These are phyloP conservation scores for Perca fluviatilis DNA, from an alignment of 2,113 vertebrate genomes.

Conservation along the genomic window DNA sequence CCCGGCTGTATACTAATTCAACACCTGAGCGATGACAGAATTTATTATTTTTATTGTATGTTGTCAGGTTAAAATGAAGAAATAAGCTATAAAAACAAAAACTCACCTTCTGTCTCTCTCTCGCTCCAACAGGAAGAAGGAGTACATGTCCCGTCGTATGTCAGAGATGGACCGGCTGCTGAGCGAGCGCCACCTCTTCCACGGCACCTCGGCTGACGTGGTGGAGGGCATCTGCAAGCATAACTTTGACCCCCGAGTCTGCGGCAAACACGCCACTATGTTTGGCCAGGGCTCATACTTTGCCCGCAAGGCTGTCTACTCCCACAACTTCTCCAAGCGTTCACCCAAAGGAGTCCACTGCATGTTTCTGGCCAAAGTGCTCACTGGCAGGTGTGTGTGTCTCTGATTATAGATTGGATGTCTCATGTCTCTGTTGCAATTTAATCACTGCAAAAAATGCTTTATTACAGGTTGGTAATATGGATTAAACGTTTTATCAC, in stretches of 20 bases:
- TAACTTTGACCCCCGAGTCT: conserved; percentile 98
- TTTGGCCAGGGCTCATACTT: conserved; percentile 99
- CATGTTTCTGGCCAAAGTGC: conserved; percentile 99
- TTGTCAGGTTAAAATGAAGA: not conserved
- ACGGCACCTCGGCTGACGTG: conserved; percentile 96
- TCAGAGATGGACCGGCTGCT: conserved; percentile 92
- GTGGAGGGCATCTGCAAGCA: conserved; percentile 99
- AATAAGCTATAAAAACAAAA: too few species aligned
- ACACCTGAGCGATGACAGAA: too few species aligned
- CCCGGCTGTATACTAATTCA: conserved; percentile 10
- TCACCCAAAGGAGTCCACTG: conserved; percentile 95
- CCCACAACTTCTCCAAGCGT: conserved; percentile 97
- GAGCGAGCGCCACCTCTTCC: conserved; percentile 97
- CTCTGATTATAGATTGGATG: not conserved
- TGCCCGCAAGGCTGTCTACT: conserved; percentile 96
- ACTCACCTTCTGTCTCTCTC: not conserved
- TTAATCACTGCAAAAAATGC: not conserved
- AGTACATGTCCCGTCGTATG: conserved; percentile 96
- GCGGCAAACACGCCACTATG: conserved; percentile 98
- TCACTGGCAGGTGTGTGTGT: conserved; percentile 88
- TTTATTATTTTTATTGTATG: not conserved
- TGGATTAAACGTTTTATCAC: not conserved
- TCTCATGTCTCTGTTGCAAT: not conserved
- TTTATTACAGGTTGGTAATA: not conserved
- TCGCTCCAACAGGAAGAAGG: conserved; percentile 93